Evolutionary conservation across 2,888 invertebrate genomes (phyloP), one percentile per base, ranked within the genome.

Genomic region (Caradrina kadenii): DNA sequence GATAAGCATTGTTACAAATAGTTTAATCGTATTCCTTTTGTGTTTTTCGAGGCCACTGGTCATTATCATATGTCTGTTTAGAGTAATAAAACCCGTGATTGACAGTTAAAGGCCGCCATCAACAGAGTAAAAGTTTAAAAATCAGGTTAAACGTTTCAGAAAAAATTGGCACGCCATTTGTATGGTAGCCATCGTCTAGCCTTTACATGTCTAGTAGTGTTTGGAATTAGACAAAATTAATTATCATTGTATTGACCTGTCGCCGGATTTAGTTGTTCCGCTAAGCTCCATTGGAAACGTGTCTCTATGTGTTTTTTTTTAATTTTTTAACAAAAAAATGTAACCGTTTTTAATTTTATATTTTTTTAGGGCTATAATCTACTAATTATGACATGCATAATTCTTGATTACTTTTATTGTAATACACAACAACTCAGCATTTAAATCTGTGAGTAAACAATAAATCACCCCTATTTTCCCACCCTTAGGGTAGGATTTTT

Each of bases 51-150:
- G 88, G 88, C 83, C 89, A 87, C 85, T 68, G 82, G 84, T 89
- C 86, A 88, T 90, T 88, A 88, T 85, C 72, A 81, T 79, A 82
- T 82, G 80, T 77, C 85, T 87, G 87, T 84, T 87, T 87, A 86
- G 77, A 88, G 86, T 82, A 86, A 87, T 88, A 87, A 88, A 88
- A 88, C 80, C 76, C 63, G 69, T 89, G 91, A 91, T 87, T 87
- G 91, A 86, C 91, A 87, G 85, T 89, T 89, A 80, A 85, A 88
- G 91, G 91, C 86, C 89, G 82, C 55, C 62, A 80, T 68, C 76
- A 76, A 82, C 79, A 77, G 81, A 86, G 89, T 88, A 89, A 88
- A 89, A 88, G 85, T 84, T 74, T 79, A 79, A 67, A 75, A 88
- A 86, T 79, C 81, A 83, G 88, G 88, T 81, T 88, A 82, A 86